These are phyloP conservation scores for Bugula neritina DNA, from an alignment of 2,888 invertebrate species.

Conservation along the genomic window DNA sequence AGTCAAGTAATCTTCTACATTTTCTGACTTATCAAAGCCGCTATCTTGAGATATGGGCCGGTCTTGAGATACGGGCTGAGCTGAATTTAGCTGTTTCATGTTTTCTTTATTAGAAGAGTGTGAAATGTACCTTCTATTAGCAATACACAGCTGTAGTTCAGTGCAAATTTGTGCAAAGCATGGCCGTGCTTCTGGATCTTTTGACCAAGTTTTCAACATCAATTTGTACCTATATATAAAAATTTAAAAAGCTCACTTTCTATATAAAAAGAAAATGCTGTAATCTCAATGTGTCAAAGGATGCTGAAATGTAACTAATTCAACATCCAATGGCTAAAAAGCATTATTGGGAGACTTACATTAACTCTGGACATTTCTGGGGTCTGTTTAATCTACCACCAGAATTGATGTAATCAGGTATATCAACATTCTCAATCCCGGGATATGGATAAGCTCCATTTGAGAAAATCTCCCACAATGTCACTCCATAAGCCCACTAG, in stretches of 20 bases:
- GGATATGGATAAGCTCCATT: conserved; percentile 55
- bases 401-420: conserved; percentile 53
- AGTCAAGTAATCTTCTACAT: background rate
- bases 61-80: background rate
- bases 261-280: no score
- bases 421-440: conserved; percentile 56
- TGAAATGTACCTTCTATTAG: background rate
- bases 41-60: background rate
- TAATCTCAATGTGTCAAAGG: no score
- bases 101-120: background rate
- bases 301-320: no score
- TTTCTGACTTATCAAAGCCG: background rate
- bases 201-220: background rate
- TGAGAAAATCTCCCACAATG: conserved; percentile 56
- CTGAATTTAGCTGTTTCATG: no score
- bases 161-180: background rate
- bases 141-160: conserved; percentile 15
- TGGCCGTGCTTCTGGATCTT: background rate
- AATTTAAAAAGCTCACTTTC: no score
- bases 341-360: no score
- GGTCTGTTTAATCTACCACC: conserved; percentile 55
- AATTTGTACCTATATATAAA: background rate
- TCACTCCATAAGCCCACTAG: conserved; percentile 57
- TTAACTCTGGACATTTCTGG: conserved; percentile 53
- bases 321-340: no score